phyloP scores from a whole-genome alignment of 2,888 invertebrate genomes.

The Andrena marginata region DNA sequence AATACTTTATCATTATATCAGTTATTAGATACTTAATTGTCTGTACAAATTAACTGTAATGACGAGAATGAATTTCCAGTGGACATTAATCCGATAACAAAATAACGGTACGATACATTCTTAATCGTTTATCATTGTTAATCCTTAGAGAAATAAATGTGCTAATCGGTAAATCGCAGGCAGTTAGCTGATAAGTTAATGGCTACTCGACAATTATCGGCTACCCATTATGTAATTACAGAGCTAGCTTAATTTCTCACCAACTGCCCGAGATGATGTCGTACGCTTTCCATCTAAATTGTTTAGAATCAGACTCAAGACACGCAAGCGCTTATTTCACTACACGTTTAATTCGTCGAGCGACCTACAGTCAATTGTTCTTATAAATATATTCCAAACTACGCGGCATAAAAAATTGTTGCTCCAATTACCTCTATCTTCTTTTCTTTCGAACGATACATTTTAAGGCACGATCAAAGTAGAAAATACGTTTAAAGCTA shows the following conservation, averaged over 20 bases:
- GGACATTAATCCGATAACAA: conserved; percentile 23
- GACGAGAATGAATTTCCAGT: conserved; percentile 9
- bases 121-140: conserved; percentile 43
- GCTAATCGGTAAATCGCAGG: conserved; percentile 24
- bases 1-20: conserved; percentile 25
- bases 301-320: conserved; percentile 6
- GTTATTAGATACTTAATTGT: conserved; percentile 26
- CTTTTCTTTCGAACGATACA: background rate
- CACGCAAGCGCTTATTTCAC: conserved; percentile 14
- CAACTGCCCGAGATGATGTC: background rate
- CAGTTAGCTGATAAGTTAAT: conserved; percentile 20
- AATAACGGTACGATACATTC: conserved; percentile 39
- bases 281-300: background rate
- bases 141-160: conserved; percentile 27
- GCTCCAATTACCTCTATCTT: background rate
- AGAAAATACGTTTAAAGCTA: conserved; percentile 9
- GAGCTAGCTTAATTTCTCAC: background rate
- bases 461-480: conserved; percentile 5
- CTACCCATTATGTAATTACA: conserved; percentile 9
- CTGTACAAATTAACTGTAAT: conserved; percentile 36
- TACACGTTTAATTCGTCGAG: background rate
- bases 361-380: conserved; percentile 7
- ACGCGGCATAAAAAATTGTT: background rate
- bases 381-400: background rate
- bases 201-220: background rate